Evolutionary conservation across 2,797 vertebrate species (phyloP).

Genomic region (Anguilla anguilla): DNA sequence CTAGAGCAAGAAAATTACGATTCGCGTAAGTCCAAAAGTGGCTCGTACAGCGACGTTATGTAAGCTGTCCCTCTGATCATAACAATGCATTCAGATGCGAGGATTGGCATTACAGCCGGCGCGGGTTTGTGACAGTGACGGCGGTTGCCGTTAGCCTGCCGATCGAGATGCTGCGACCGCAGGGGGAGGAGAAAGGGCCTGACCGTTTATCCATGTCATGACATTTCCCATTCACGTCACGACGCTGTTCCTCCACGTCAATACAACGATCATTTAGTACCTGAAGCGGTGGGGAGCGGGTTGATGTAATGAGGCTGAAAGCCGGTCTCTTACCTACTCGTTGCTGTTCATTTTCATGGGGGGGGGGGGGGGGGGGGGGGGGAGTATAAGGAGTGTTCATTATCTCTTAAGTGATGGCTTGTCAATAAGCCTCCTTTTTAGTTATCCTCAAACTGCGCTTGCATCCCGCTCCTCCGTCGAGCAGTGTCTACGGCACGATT

Average conservation of each 20-base stretch:
- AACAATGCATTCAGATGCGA: no score
- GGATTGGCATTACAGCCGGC: no score
- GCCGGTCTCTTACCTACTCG: constrained; percentile 62
- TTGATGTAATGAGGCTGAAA: constrained; percentile 54
- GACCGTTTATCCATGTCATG: not conserved
- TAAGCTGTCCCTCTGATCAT: no score
- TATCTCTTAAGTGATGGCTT: constrained; percentile 84
- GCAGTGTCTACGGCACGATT: constrained; percentile 94
- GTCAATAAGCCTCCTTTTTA: constrained; percentile 84
- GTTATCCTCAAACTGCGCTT: constrained; percentile 90
- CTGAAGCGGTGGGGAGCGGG: not conserved
- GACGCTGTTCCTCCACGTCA: not conserved
- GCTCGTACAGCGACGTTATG: no score
- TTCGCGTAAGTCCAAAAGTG: no score
- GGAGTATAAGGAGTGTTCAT: constrained; percentile 82
- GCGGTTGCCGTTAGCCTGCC: not conserved
- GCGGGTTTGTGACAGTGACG: not conserved
- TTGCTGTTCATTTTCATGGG: constrained; percentile 71
- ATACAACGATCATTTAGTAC: not conserved
- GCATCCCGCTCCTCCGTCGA: constrained; percentile 88
- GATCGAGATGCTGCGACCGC: not conserved
- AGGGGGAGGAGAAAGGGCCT: not conserved
- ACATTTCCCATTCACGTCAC: not conserved
- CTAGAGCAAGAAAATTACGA: no score
- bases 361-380: constrained; percentile 82